Evolutionary conservation across 92 coral and sea anemone species (phyloP).

Genomic region (Bergia sp.): DNA sequence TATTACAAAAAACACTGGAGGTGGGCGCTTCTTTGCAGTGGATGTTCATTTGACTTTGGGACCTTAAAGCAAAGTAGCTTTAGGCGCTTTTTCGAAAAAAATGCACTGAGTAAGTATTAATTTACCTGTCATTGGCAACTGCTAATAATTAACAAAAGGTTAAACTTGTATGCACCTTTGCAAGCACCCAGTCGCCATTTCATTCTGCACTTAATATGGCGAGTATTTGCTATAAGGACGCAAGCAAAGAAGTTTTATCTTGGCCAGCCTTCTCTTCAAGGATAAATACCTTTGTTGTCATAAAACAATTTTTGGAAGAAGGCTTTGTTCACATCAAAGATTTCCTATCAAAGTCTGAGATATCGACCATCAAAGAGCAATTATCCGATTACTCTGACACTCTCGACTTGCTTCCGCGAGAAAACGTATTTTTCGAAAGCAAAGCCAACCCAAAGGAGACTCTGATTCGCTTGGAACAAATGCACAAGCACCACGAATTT

Average conservation of each 20-base stretch:
- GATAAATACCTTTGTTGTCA: background rate
- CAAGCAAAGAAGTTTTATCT: background rate
- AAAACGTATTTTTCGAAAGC: conserved; percentile 36
- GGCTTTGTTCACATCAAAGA: conserved; percentile 22
- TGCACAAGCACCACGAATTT: conserved; percentile 31
- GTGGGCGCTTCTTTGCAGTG: no score
- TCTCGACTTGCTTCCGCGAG: conserved; percentile 19
- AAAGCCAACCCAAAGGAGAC: conserved; percentile 37
- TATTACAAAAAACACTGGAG: no score
- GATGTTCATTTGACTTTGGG: no score
- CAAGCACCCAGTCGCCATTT: no score
- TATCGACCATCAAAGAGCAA: conserved; percentile 11
- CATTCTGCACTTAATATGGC: background rate
- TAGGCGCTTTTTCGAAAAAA: no score
- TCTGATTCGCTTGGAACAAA: conserved; percentile 34
- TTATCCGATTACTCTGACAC: background rate
- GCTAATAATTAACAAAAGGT: no score
- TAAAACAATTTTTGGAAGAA: background rate
- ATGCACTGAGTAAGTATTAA: no score
- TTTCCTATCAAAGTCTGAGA: conserved; percentile 19
- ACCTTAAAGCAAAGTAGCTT: no score
- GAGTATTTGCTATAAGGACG: background rate
- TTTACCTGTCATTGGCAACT: no score
- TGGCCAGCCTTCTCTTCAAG: conserved; percentile 28
- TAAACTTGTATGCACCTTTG: no score